Conservation (phyloP, 2,888 invertebrate species). For the Tenthredo mesomela region DNA sequence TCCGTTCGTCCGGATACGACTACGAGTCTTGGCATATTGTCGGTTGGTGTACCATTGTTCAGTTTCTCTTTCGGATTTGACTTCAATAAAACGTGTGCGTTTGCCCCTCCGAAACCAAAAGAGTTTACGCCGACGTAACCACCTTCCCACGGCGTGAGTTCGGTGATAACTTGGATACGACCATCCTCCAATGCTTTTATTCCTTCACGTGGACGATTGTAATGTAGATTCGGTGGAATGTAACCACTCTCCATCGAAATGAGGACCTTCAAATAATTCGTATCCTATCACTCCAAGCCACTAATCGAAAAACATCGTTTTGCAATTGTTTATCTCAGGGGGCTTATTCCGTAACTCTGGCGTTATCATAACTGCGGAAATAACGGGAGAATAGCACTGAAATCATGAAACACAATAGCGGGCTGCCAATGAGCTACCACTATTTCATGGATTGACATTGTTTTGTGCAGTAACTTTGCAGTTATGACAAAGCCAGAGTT, state of each 20-base stretch:
- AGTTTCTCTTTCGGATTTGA: constrained; percentile 82
- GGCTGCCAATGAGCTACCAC: no score
- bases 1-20: constrained; percentile 90
- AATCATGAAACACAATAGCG: no score
- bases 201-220: constrained; percentile 81
- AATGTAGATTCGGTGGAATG: constrained; percentile 94
- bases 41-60: constrained; percentile 82
- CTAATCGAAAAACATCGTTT: background rate
- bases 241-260: constrained; percentile 89
- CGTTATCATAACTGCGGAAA: no score
- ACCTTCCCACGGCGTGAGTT: constrained; percentile 85
- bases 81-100: constrained; percentile 86
- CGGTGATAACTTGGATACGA: constrained; percentile 86
- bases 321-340: no score
- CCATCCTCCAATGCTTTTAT: constrained; percentile 83
- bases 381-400: no score
- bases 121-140: constrained; percentile 91
- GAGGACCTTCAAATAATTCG: constrained; percentile 78
- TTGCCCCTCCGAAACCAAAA: constrained; percentile 96
- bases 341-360: no score
- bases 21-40: constrained; percentile 86
- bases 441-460: no score
- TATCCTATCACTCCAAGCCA: no score
- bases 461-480: no score
- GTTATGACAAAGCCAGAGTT: no score